Evolutionary conservation across 2,797 vertebrate species (phyloP).

Genomic region (Cryptoprocta ferox): DNA sequence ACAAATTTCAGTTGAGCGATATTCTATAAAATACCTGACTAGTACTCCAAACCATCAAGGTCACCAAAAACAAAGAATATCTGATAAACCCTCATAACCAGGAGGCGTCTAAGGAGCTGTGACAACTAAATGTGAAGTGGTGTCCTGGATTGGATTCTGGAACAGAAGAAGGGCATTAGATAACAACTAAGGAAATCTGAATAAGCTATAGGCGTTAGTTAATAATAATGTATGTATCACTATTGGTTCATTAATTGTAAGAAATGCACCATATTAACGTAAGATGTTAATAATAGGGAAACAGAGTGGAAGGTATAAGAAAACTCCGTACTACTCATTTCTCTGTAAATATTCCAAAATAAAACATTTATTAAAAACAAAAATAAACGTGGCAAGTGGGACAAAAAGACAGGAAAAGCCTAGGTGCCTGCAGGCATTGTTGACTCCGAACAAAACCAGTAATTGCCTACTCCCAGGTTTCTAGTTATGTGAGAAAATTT

Average conservation of each 20-base stretch:
- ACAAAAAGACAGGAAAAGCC: not conserved
- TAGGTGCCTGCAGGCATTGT: not conserved
- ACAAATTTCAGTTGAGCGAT: not conserved
- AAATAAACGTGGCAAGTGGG: not conserved
- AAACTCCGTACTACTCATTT: constrained; percentile 3
- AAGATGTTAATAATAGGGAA: constrained; percentile 16
- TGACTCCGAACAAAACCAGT: constrained; percentile 12
- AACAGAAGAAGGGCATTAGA: not conserved
- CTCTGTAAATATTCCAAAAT: constrained; percentile 20
- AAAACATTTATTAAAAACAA: constrained; percentile 31
- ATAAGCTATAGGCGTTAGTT: not conserved
- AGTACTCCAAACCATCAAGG: not conserved
- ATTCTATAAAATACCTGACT: constrained; percentile 7
- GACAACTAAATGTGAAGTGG: not conserved
- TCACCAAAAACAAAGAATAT: not conserved
- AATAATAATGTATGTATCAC: not conserved
- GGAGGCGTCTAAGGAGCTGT: not conserved
- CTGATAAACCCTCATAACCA: not conserved
- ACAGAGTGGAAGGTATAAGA: not conserved
- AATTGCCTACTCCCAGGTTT: not conserved
- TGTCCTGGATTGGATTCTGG: not conserved
- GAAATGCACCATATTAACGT: not conserved
- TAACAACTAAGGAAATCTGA: constrained; percentile 4
- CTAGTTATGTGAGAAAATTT: not conserved
- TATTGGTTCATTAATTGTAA: constrained; percentile 3